Evolutionary conservation across 2,113 vertebrate species (phyloP), one percentile per base, ranked within the genome.

Genomic region (Syngnathus floridae): DNA sequence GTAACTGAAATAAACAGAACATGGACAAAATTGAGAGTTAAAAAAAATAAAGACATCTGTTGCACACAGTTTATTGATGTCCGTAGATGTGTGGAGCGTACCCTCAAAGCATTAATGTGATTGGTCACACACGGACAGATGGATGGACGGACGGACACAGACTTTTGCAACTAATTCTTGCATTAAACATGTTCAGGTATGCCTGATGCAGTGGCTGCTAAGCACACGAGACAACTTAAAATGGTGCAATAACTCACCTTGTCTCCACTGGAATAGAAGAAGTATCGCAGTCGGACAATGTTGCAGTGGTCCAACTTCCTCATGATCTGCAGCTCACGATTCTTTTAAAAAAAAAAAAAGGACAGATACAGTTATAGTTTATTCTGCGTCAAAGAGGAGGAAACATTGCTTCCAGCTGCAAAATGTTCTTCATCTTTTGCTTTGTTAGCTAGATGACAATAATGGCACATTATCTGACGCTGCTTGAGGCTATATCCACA

Each of bases 221-320:
- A 19, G 3, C 17, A 17, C 46, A n/a, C 6, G 5, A 48, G 52
- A 13, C 22, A 31, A 3, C 31, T 2, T 46, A 16, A 5, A 16
- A 46, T 46, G 43, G 12, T 35, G 6, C 13, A 56, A 31, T 16
- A 6, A 73, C 92, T 88, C 88, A 96, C 97, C 96, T 99, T 99
- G 74, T 99, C 97, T 88, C 97, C 97, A 66, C 96, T 99, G 36
- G 96, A 99, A 91, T 99, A 99, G 92, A 98, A 99, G 93, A 98
- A 99, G 86, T 98, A 99, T 76, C 97, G 95, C 88, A 99, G 94
- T 76, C 97, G 93, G 74, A 99, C 97, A 64, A 98, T 98, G 89
- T 99, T 99, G 93, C 97, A 99, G 83, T 99, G 97, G 91, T 99
- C 97, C 91, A 98, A 74, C 84, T 99, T 99, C 82, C 96, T 93